Evolutionary conservation across 2,113 vertebrate species (phyloP).

Genomic region (Origma solitaria): DNA sequence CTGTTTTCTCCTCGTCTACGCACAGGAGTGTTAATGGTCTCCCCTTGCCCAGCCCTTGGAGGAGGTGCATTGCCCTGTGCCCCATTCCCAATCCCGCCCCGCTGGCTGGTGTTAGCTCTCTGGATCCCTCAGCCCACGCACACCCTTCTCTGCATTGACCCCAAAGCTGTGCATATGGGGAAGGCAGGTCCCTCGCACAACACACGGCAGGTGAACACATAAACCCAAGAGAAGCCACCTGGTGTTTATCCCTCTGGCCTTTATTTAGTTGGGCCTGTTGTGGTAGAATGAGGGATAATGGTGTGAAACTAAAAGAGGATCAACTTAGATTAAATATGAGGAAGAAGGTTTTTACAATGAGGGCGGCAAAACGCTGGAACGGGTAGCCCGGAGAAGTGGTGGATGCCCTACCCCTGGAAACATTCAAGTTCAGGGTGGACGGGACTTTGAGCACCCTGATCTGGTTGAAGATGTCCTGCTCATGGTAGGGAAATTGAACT

Average conservation of each 20-base stretch:
- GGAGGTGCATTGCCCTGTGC: background rate
- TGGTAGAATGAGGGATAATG: background rate
- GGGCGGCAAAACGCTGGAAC: accelerated
- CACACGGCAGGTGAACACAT: accelerated
- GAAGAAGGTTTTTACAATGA: background rate
- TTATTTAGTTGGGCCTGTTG: background rate
- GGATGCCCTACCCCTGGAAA: background rate
- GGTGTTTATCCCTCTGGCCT: background rate
- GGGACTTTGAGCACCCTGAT: background rate
- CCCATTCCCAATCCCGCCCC: accelerated
- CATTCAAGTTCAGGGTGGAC: background rate
- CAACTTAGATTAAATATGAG: background rate
- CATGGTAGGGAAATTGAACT: background rate
- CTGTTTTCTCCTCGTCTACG: background rate
- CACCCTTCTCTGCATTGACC: background rate
- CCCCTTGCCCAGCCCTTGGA: background rate
- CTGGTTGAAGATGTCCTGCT: background rate
- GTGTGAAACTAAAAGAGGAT: background rate
- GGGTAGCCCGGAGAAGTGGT: background rate
- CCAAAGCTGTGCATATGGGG: background rate
- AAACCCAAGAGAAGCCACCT: background rate
- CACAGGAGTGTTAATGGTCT: accelerated
- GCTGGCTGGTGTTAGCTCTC: background rate
- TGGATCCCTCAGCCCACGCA: background rate
- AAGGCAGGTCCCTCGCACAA: background rate